Evolutionary conservation across 2,113 vertebrate genomes (phyloP), one percentile per base, ranked within the genome.

Genomic region (Cinclus cinclus): DNA sequence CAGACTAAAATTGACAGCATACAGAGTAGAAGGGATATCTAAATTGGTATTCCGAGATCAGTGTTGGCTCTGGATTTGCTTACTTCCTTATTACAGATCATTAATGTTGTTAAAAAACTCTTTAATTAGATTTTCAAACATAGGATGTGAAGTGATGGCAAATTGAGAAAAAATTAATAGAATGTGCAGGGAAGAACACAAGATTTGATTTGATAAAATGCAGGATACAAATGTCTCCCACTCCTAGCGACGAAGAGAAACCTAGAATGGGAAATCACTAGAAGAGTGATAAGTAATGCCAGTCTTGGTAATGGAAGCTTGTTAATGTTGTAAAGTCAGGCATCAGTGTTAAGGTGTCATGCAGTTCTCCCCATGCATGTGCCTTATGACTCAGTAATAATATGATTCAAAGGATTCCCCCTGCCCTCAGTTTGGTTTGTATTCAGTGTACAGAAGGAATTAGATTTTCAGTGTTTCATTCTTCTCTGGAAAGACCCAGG

Each of bases 61-160:
- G 35, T 49, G 68, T 60, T 95, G 92, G 71, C 59, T 93, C 94
- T 96, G 87, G 90, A 79, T 83, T 93, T 95, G 63, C 84, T 95
- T 95, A 92, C 90, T 95, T 91, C 93, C 91, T 96, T 93, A 76
- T 94, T 94, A 94, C 31, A 53, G 82, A 39, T 76, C 90, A 74
- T 96, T 94, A 92, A 93, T 79, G 92, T 77, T 74, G 75, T 93
- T 95, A 70, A 94, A 94, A 59, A 87, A 5, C 30, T 23, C 46
- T 74, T 88, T 86, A 93, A 97, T 96, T 88, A 85, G 69, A 80
- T 96, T 96, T 92, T 96, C 90, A 92, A 52, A 74, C 63, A 6
- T 47, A 74, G 93, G 55, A 94, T 95, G 63, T 90, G 70, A 96
- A 95, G 59, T 83, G 78, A 91, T 95, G 75, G 84, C 70, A 90